Conservation (phyloP, 2,888 invertebrate genomes). For the Pedicia rivosa region DNA sequence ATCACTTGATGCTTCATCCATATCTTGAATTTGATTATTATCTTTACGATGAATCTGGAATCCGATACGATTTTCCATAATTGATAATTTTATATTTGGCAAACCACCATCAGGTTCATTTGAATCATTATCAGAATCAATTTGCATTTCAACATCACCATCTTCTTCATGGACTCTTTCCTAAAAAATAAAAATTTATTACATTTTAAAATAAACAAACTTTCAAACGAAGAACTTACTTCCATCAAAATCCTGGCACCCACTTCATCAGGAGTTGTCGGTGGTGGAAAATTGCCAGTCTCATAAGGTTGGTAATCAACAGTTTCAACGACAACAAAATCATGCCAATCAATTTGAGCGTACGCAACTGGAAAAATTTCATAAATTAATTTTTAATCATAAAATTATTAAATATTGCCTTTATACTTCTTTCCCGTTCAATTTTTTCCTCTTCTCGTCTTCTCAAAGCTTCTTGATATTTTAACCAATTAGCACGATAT, state of each 20-base stretch:
- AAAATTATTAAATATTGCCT: neutral
- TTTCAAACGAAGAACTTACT: too few species aligned
- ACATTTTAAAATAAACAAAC: too few species aligned
- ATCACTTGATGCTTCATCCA: slow-evolving; percentile 80
- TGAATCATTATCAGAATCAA: slow-evolving; percentile 69
- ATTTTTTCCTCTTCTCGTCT: slow-evolving; percentile 89
- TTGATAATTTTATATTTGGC: slow-evolving; percentile 38
- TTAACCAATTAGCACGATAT: slow-evolving; percentile 92
- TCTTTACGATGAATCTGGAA: slow-evolving; percentile 18
- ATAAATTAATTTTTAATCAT: neutral
- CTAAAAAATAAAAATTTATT: too few species aligned
- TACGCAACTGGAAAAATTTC: slow-evolving; percentile 50
- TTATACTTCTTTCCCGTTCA: slow-evolving; percentile 71
- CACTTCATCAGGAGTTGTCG: slow-evolving; percentile 93
- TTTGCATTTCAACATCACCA: slow-evolving; percentile 80
- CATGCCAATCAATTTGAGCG: slow-evolving; percentile 99
- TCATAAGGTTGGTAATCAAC: slow-evolving; percentile 98
- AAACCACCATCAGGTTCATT: slow-evolving; percentile 26
- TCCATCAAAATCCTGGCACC: slow-evolving; percentile 87
- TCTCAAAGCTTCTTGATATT: slow-evolving; percentile 83
- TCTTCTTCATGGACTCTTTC: slow-evolving; percentile 60
- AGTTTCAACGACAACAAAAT: slow-evolving; percentile 98
- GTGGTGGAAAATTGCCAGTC: slow-evolving; percentile 89
- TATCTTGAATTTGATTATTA: slow-evolving; percentile 62
- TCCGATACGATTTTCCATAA: slow-evolving; percentile 46